Evolutionary conservation across 2,797 vertebrate genomes (phyloP), one percentile per base, ranked within the genome.

Genomic region (Dallia pectoralis): DNA sequence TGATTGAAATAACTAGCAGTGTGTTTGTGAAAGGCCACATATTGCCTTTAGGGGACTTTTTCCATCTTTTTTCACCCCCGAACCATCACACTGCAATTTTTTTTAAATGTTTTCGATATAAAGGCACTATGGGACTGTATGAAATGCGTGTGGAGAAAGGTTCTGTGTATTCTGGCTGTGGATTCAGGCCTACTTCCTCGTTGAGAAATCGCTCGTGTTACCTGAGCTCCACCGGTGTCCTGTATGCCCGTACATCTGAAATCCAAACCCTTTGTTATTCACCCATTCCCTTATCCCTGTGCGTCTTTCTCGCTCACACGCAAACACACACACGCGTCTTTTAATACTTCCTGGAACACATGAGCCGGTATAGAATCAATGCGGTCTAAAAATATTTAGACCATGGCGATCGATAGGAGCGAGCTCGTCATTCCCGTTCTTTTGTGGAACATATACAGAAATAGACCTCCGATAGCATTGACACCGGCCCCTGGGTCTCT

Each of bases 361-460:
- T 71, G 51, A 44, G 69, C 88, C 73, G 44, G 90, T 89, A 87
- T 89, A 87, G 77, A 92, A 93, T 93, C 91, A 67, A 93, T 91
- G 76, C 85, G 74, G 86, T 91, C 92, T 93, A 93, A 93, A 94
- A 93, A 92, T 93, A 93, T 92, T 91, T 89, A 86, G 87, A 88
- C 89, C 86, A 81, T 75, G 74, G 72, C 77, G 84, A 93, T 93
- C 91, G 80, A 93, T 93, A 78, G 36, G 75, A 82, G 87, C 87
- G 87, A 91, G 40, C 40, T 44, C 53, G 14, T 91, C 88, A 87
- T 90, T 88, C 85, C 80, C 87, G 83, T 89, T 85, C 85, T 83
- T 76, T 83, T 85, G 76, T 66, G 77, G 84, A 88, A 89, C 78
- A 84, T 88, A 83, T 84, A 89, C 87, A 88, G 81, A 93, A 93